Conservation (phyloP, 2,888 invertebrate species). For the Rutpela maculata region DNA sequence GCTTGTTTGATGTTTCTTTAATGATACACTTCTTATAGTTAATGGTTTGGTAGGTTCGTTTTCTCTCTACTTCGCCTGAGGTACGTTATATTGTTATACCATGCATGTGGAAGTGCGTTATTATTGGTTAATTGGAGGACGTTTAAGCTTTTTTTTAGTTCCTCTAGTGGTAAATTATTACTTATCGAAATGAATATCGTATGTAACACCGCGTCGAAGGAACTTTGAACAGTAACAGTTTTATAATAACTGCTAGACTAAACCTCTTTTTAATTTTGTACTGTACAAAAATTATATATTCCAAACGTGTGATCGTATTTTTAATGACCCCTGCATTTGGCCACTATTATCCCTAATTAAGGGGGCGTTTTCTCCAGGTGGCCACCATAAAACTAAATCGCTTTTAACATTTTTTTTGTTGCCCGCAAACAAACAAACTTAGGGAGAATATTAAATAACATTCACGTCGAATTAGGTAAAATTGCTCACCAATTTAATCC, state of each 20-base stretch:
- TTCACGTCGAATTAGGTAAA: too few species aligned
- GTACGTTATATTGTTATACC: slow-evolving; percentile 9
- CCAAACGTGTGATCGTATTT: background rate
- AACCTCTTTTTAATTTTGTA: too few species aligned
- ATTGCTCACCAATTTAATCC: too few species aligned
- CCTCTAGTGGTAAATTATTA: slow-evolving; percentile 13
- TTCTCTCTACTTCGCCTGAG: slow-evolving; percentile 14
- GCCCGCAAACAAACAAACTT: too few species aligned
- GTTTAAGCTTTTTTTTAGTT: slow-evolving; percentile 26
- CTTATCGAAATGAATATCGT: slow-evolving; percentile 7
- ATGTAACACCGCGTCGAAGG: background rate
- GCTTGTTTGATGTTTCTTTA: slow-evolving; percentile 53
- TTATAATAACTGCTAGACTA: background rate
- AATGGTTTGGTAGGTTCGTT: slow-evolving; percentile 41
- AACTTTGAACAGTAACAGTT: background rate
- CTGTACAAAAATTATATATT: too few species aligned
- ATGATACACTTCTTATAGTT: slow-evolving; percentile 51
- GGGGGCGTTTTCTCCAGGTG: too few species aligned
- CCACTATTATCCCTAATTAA: background rate
- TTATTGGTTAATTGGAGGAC: slow-evolving; percentile 34
- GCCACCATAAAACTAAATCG: too few species aligned
- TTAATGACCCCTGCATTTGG: background rate
- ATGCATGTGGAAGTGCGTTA: slow-evolving; percentile 34
- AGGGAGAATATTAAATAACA: too few species aligned
- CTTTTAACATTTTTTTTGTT: too few species aligned